Conservation (phyloP, 2,888 invertebrate species). For the Apocheima hispidaria region DNA sequence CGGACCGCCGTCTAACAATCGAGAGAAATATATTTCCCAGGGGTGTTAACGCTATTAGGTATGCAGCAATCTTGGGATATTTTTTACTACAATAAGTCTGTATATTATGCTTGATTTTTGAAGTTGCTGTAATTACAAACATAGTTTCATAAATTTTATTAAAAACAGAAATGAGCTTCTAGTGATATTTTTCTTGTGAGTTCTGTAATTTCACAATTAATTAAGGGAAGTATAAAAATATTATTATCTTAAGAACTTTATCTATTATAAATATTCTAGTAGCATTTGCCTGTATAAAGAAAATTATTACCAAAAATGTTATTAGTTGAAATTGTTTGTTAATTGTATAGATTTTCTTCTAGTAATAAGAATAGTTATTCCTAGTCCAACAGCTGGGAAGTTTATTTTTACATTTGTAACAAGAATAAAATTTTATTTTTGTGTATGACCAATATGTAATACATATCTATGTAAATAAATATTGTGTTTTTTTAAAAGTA, state of each 20-base stretch:
- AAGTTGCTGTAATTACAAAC: conserved; percentile 23
- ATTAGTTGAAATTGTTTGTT: conserved; percentile 73
- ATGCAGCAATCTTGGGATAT: background rate
- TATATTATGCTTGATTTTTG: conserved; percentile 11
- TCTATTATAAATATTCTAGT: conserved; percentile 51
- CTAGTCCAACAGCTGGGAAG: conserved; percentile 70
- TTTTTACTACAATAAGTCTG: background rate
- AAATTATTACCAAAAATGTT: conserved; percentile 81
- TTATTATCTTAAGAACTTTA: conserved; percentile 15
- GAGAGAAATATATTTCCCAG: too few species aligned
- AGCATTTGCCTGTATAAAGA: conserved; percentile 63
- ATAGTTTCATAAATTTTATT: conserved; percentile 40
- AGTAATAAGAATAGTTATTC: conserved; percentile 82
- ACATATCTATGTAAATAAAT: conserved; percentile 72
- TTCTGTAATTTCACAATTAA: conserved; percentile 34
- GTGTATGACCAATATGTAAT: conserved; percentile 83
- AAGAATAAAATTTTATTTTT: conserved; percentile 81
- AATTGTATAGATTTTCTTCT: conserved; percentile 73
- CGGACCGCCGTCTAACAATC: too few species aligned
- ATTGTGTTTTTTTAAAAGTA: conserved; percentile 4
- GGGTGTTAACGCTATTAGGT: background rate
- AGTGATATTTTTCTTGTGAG: conserved; percentile 45
- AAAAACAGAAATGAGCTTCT: conserved; percentile 60
- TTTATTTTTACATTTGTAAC: conserved; percentile 83
- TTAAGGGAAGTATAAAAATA: conserved; percentile 16